These are phyloP conservation scores for Serranochromis macrocephalus DNA, from an alignment of 2,113 vertebrate species.

Conservation along the genomic window DNA sequence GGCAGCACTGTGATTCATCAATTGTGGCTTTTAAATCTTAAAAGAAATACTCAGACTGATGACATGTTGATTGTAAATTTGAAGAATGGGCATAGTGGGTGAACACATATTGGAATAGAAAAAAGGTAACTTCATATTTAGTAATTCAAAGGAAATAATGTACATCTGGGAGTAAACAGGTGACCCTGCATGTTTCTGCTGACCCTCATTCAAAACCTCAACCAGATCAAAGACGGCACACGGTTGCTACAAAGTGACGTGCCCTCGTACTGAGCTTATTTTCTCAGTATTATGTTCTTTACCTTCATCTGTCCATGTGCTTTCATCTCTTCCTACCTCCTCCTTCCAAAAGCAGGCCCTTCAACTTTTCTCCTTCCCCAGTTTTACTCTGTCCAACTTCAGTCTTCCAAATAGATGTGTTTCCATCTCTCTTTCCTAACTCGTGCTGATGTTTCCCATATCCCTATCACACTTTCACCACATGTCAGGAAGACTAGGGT, in stretches of 20 bases:
- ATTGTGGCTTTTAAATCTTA: constrained; percentile 10
- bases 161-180: constrained; percentile 47
- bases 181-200: constrained; percentile 43
- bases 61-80: constrained; percentile 29
- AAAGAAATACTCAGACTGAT: constrained; percentile 6
- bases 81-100: constrained; percentile 30
- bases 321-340: constrained; percentile 15
- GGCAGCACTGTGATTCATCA: background rate
- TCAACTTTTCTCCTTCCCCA: background rate
- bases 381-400: background rate
- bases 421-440: background rate
- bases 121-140: constrained; percentile 10
- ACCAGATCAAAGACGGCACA: constrained; percentile 62
- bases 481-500: constrained; percentile 48
- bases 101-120: constrained; percentile 51
- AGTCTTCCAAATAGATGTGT: background rate
- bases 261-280: constrained; percentile 19
- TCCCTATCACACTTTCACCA: constrained; percentile 44
- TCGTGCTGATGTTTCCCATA: constrained; percentile 28
- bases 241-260: constrained; percentile 17
- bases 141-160: constrained; percentile 38
- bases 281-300: constrained; percentile 28
- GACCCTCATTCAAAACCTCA: constrained; percentile 41
- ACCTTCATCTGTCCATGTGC: constrained; percentile 9
- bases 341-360: background rate